phyloP scores from a whole-genome alignment of 2,888 invertebrate genomes.

The Mythimna ferrago region DNA sequence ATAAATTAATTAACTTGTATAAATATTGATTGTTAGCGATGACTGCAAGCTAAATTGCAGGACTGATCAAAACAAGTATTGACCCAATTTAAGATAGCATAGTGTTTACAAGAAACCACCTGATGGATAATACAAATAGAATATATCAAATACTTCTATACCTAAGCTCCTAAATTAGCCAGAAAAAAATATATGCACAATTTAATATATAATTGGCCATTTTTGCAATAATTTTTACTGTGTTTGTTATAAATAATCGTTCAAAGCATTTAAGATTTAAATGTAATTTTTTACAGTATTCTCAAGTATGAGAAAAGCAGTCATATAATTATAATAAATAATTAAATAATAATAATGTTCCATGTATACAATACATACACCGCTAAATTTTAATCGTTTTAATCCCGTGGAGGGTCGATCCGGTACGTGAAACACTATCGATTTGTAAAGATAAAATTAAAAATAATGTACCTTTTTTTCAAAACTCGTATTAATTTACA shows the following conservation, averaged over 20 bases:
- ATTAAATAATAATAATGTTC: slow-evolving; percentile 8
- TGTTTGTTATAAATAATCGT: slow-evolving; percentile 5
- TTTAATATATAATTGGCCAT: neutral
- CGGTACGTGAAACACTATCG: too few relatives aligned
- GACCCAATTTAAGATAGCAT: slow-evolving; percentile 15
- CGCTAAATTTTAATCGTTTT: too few relatives aligned
- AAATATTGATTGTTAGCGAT: slow-evolving; percentile 1
- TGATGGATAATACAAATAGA: neutral
- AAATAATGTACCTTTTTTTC: too few relatives aligned
- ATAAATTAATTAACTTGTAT: too few relatives aligned
- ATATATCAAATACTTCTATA: slow-evolving; percentile 12
- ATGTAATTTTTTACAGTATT: slow-evolving; percentile 10
- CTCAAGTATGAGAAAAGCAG: neutral
- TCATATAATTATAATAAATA: neutral
- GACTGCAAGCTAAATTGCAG: slow-evolving; percentile 37
- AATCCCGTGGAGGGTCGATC: too few relatives aligned
- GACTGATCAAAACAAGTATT: slow-evolving; percentile 18
- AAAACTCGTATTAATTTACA: too few relatives aligned
- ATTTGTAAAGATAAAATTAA: too few relatives aligned
- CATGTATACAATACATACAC: neutral
- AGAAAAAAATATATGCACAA: neutral
- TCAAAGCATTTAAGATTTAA: slow-evolving; percentile 6
- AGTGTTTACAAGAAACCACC: slow-evolving; percentile 6
- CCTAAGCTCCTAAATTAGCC: neutral
- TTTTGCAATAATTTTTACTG: slow-evolving; percentile 2